A percentile compares a stretch with the other conserved stretches of the same genome.
Evolutionary conservation across 2,113 vertebrate genomes (phyloP).

Genomic region (Hiodon tergisus): DNA sequence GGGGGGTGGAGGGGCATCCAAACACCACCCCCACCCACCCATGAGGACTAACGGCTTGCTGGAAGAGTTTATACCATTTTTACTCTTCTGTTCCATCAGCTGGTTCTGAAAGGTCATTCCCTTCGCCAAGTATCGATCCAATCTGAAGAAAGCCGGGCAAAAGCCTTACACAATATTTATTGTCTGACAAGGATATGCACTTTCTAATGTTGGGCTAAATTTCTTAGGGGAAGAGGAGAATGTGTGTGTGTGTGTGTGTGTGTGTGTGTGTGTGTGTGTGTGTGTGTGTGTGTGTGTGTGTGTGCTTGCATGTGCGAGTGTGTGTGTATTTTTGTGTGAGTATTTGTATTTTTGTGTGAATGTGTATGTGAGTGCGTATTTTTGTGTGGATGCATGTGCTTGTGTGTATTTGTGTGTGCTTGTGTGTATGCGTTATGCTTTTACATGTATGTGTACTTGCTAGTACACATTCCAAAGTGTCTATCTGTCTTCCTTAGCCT

Average conservation of each 20-base stretch:
- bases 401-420: too few species aligned
- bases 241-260: background rate
- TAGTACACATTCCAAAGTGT: too few species aligned
- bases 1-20: background rate
- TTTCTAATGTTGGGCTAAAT: slow-evolving; percentile 27
- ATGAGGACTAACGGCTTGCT: slow-evolving; percentile 18
- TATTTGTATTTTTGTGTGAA: too few species aligned
- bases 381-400: too few species aligned
- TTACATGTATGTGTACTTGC: too few species aligned
- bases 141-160: slow-evolving; percentile 22
- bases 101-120: slow-evolving; percentile 34
- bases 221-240: slow-evolving; percentile 28
- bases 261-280: background rate
- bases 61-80: slow-evolving; percentile 43
- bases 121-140: slow-evolving; percentile 35
- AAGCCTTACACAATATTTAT: slow-evolving; percentile 33
- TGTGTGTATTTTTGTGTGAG: too few species aligned
- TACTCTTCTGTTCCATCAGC: slow-evolving; percentile 38
- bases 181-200: slow-evolving; percentile 41
- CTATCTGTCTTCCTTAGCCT: too few species aligned
- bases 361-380: too few species aligned
- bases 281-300: background rate
- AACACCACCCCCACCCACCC: background rate
- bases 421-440: too few species aligned
- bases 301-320: too few species aligned